These are phyloP conservation scores for Craseonycteris thonglongyai DNA, from an alignment of 2,113 vertebrate species.

Conservation along the genomic window DNA sequence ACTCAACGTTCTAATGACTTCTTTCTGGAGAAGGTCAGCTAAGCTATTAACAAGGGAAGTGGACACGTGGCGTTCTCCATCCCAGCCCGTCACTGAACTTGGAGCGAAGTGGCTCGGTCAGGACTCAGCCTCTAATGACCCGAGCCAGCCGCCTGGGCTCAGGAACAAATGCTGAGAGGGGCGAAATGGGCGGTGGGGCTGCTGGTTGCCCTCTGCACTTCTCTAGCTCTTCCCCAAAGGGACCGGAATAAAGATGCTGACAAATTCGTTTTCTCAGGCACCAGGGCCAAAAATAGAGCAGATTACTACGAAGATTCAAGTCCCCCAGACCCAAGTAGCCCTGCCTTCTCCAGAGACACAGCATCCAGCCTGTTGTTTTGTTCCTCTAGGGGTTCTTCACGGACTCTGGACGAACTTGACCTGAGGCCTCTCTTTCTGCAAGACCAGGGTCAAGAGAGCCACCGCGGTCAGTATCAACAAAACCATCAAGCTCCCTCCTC, in stretches of 20 bases:
- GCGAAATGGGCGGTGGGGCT: neutral
- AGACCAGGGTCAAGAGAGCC: neutral
- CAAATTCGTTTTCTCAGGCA: neutral
- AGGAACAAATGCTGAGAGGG: constrained; percentile 26
- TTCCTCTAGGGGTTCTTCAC: neutral
- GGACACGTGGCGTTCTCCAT: constrained; percentile 43
- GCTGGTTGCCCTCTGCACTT: neutral
- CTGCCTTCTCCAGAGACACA: neutral
- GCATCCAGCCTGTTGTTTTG: neutral
- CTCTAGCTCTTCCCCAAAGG: neutral
- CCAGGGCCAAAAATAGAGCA: neutral
- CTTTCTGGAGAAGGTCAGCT: constrained; percentile 70
- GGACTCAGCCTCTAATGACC: constrained; percentile 58
- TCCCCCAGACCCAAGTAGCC: neutral
- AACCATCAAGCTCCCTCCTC: neutral
- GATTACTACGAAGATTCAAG: neutral
- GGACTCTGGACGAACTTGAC: neutral
- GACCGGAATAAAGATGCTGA: constrained; percentile 44
- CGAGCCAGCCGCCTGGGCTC: neutral
- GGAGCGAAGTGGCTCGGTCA: constrained; percentile 60
- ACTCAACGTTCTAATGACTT: constrained; percentile 73
- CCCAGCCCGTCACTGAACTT: constrained; percentile 61
- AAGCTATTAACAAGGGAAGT: constrained; percentile 69
- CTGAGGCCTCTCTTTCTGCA: neutral
- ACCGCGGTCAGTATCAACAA: neutral